These are phyloP conservation scores for Poecilia velifera DNA, from an alignment of 2,797 vertebrate species.

Conservation along the genomic window DNA sequence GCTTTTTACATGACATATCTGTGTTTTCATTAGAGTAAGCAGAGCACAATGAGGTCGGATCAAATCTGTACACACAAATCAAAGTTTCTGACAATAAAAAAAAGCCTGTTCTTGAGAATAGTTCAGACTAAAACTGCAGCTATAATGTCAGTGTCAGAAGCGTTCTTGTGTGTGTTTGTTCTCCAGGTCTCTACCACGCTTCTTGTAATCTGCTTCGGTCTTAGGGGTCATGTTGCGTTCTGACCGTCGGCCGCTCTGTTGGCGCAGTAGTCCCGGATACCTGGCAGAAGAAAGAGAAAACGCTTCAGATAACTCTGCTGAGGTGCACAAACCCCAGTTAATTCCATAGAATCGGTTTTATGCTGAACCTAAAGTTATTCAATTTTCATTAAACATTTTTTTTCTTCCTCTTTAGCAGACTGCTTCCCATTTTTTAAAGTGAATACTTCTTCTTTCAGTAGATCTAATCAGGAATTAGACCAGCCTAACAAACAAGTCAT, in stretches of 20 bases:
- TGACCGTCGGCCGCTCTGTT: conserved; percentile 52
- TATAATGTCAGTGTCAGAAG: not conserved
- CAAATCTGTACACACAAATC: not conserved
- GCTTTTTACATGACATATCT: not conserved
- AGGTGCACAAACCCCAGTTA: not conserved
- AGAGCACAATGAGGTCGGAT: not conserved
- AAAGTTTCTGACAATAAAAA: conserved; percentile 1
- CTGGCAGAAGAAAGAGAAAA: conserved; percentile 48
- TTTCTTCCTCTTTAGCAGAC: conserved; percentile 39
- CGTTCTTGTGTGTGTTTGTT: not conserved
- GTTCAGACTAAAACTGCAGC: not conserved
- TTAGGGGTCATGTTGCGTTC: conserved; percentile 42
- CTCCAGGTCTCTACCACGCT: not conserved
- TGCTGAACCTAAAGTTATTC: not conserved
- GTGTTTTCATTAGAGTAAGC: not conserved
- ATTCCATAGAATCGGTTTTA: conserved; percentile 11
- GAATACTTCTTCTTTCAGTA: conserved; percentile 62
- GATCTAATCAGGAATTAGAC: conserved; percentile 42
- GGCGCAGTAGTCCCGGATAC: conserved; percentile 76
- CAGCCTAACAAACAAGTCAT: conserved; percentile 47
- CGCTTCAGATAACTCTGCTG: not conserved
- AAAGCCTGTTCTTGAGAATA: not conserved
- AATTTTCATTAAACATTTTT: conserved; percentile 14
- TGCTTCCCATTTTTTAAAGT: conserved; percentile 55
- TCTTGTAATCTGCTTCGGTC: not conserved